Evolutionary conservation across 2,113 vertebrate genomes (phyloP).

Genomic region (Cyphomyrus discorhynchus): DNA sequence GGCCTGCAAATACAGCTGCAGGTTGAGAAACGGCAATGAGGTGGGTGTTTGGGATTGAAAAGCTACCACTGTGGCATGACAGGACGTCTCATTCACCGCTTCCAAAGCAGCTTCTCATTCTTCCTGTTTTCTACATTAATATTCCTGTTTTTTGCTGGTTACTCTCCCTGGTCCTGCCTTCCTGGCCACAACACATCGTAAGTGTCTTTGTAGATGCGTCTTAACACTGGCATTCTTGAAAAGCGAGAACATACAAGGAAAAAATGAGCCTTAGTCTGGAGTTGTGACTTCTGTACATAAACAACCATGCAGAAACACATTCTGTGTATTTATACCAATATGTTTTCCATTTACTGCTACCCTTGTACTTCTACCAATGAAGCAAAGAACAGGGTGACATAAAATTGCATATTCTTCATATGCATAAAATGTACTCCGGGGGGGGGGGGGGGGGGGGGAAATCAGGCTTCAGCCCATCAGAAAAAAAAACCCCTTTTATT

Average conservation of each 20-base stretch:
- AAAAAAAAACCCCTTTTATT: too few relatives aligned
- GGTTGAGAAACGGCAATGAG: neutral
- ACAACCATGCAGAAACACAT: neutral
- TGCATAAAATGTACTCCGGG: neutral
- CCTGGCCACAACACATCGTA: neutral
- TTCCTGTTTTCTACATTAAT: neutral
- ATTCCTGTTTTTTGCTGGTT: neutral
- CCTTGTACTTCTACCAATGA: neutral
- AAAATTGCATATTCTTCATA: neutral
- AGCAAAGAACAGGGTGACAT: neutral
- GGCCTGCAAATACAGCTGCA: neutral
- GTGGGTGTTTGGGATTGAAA: neutral
- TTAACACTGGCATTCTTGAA: neutral
- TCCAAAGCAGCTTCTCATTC: neutral
- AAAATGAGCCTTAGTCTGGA: neutral
- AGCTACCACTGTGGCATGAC: neutral
- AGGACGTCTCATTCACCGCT: neutral
- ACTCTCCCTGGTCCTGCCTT: neutral
- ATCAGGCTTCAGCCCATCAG: accelerated
- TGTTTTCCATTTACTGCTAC: neutral
- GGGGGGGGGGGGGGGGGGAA: too few relatives aligned
- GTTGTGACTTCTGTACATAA: neutral
- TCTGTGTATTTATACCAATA: neutral
- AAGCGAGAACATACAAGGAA: neutral
- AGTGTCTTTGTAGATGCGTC: neutral